Conservation (phyloP, 2,888 invertebrate species). For the Meliscaeva auricollis region DNA sequence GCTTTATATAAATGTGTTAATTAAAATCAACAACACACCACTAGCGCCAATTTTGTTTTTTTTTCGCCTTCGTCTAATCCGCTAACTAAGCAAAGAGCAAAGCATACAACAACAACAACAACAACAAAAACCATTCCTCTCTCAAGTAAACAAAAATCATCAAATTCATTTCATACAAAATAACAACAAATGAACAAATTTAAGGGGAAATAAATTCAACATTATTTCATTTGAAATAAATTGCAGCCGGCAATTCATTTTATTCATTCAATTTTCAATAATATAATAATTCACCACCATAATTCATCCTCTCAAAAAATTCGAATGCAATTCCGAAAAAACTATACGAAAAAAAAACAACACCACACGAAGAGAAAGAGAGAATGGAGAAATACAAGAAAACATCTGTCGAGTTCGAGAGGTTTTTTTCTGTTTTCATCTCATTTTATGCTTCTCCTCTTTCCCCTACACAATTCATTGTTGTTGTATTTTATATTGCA, state of each 20-base stretch:
- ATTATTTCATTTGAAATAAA: slow-evolving; percentile 27
- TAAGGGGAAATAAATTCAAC: slow-evolving; percentile 16
- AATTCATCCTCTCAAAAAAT: slow-evolving; percentile 65
- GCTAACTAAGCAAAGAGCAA: slow-evolving; percentile 41
- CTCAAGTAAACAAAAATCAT: slow-evolving; percentile 69
- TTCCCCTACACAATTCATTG: slow-evolving; percentile 34
- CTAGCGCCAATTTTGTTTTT: slow-evolving; percentile 49
- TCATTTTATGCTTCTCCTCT: neutral
- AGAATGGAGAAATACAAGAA: slow-evolving; percentile 56
- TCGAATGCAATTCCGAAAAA: slow-evolving; percentile 43
- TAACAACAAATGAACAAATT: neutral
- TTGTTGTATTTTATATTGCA: slow-evolving; percentile 59
- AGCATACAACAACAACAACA: too few species aligned
- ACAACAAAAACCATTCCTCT: slow-evolving; percentile 54
- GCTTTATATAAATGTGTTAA: slow-evolving; percentile 4
- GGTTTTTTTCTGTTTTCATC: slow-evolving; percentile 44
- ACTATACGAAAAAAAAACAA: neutral
- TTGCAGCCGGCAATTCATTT: slow-evolving; percentile 73
- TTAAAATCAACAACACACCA: slow-evolving; percentile 12
- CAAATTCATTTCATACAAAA: slow-evolving; percentile 51
- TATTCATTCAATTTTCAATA: neutral
- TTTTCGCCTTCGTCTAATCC: slow-evolving; percentile 34
- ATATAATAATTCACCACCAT: slow-evolving; percentile 13
- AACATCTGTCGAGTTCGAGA: slow-evolving; percentile 68
- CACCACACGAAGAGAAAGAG: slow-evolving; percentile 18